phyloP scores from a whole-genome alignment of 37 sponge, comb jelly and placozoan genomes.

The Ephydatia muelleri region DNA sequence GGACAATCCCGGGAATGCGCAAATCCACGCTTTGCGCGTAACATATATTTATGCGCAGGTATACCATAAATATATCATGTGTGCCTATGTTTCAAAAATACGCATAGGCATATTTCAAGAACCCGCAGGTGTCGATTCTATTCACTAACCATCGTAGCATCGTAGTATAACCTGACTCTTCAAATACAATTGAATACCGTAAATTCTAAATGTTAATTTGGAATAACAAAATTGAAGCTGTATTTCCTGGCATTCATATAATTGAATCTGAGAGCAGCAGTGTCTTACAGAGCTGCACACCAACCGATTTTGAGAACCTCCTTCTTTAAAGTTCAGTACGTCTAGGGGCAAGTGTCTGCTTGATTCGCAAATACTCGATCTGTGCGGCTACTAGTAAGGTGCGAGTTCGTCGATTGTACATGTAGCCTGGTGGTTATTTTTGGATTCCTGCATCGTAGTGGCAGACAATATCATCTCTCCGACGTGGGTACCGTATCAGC shows the following conservation, averaged over 20 bases:
- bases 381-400: too few species aligned
- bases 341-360: not conserved
- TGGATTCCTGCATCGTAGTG: not conserved
- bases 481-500: not conserved
- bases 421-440: not conserved
- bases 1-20: too few species aligned
- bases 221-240: too few species aligned
- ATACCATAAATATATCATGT: not conserved
- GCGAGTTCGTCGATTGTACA: not conserved
- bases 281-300: not conserved
- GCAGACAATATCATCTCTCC: not conserved
- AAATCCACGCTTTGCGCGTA: not conserved
- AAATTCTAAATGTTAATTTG: too few species aligned
- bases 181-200: too few species aligned
- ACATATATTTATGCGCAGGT: not conserved
- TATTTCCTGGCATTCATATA: not conserved
- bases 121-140: not conserved
- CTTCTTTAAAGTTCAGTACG: not conserved
- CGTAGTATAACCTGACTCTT: too few species aligned
- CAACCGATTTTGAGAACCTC: not conserved
- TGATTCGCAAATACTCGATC: slow-evolving; percentile 1
- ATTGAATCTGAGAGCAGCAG: not conserved
- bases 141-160: not conserved
- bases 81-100: not conserved
- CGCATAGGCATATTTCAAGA: not conserved